Percentiles rank a stretch among this genome's conserved stretches.
Evolutionary conservation across 1,140 invertebrate species (phyloP).

Genomic region (Drosophila jambulina): DNA sequence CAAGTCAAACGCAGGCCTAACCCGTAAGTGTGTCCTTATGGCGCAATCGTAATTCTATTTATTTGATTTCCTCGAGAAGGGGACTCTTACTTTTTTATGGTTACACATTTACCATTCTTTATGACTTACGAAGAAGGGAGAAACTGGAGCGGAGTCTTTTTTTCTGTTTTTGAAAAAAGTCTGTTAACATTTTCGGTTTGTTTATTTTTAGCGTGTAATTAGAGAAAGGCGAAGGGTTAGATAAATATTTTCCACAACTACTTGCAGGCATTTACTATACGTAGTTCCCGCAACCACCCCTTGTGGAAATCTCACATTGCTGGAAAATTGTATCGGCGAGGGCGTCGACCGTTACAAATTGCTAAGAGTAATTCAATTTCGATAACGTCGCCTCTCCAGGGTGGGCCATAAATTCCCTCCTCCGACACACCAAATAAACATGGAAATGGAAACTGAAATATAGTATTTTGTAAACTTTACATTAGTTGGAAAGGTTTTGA

Average conservation of each 20-base stretch:
- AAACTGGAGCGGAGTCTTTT: conserved; percentile 17
- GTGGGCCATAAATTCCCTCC: conserved; percentile 50
- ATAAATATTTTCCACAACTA: conserved; percentile 9
- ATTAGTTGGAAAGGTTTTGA: conserved; percentile 44
- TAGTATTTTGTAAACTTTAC: conserved; percentile 52
- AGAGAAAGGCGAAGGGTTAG: conserved; percentile 5
- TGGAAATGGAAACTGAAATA: conserved; percentile 47
- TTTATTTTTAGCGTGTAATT: conserved; percentile 28
- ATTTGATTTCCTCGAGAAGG: conserved; percentile 42
- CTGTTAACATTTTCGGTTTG: conserved; percentile 69
- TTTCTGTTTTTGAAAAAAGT: conserved; percentile 22
- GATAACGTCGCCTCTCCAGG: conserved; percentile 52
- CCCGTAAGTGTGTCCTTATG: conserved; percentile 49
- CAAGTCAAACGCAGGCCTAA: conserved; percentile 63
- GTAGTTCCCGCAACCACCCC: background rate
- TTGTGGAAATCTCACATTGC: background rate
- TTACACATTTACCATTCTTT: conserved; percentile 25
- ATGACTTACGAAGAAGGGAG: conserved; percentile 5
- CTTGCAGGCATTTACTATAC: background rate
- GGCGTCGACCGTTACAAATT: conserved; percentile 66
- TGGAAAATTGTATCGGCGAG: conserved; percentile 21
- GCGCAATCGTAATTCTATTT: conserved; percentile 67
- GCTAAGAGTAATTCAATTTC: conserved; percentile 72
- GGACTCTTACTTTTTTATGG: conserved; percentile 30
- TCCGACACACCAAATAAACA: conserved; percentile 66